Base-by-base conservation (phyloP, 1,140 invertebrate genomes). In the Caerostris extrusa region DNA sequence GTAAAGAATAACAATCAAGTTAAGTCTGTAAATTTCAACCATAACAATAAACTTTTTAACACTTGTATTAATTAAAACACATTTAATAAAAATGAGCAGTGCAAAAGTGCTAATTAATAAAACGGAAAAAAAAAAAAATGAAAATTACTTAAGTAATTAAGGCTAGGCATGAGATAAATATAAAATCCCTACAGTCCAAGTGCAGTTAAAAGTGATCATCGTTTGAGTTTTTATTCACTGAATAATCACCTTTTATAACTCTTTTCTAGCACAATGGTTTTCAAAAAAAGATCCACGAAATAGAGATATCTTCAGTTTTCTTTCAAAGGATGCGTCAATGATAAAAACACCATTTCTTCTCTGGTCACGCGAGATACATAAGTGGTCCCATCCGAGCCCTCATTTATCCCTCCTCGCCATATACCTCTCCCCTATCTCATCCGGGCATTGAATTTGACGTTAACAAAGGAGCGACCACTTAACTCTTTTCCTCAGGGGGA, bases 391-490 rank as follows among this genome's bases (percentile, higher is more conserved):
- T 77, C 69, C 90, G 34, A 34, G 10, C 17, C 34, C 4, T 12
- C 34, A 10, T 12, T 60, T n/a, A 34, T 34, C n/a, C 57, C 57
- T 12, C 85, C 58, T 19, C 34, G 56, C 34, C 50, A n/a, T 57
- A 8, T 12, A 50, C 50, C 50, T 10, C 19, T 0, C 50, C 17
- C 55, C 17, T 83, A 50, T n/a, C 34, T 89, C 69, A 61, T 17
- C 14, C 61, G 12, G n/a, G n/a, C 50, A 89, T 89, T 19, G 87
- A 89, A 89, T 89, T 89, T 89, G 87, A 69, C 87, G 64, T 89
- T 89, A 89, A 89, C 87, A 89, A 89, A 89, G 87, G 34, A 17
- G 19, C 87, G 61, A 89, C 87, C 87, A 89, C 87, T 89, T 89
- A 89, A 89, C 87, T 89, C 61, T 6, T 67, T 89, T 14, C n/a